Evolutionary conservation across 2,888 invertebrate species (phyloP), one percentile per base, ranked within the genome.

Genomic region (Cataglyphis albicans): DNA sequence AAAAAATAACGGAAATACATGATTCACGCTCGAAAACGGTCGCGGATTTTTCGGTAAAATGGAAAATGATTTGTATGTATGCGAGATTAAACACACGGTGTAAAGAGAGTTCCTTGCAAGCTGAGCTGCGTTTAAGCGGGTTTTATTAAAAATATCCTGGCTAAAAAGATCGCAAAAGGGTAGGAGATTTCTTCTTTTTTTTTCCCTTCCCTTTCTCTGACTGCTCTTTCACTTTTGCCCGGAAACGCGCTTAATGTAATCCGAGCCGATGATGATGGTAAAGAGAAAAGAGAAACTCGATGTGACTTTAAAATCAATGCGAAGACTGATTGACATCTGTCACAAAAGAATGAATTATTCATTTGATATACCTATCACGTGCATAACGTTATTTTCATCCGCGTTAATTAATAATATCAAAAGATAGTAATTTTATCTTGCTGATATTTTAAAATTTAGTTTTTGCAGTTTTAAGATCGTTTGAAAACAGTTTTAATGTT

Each of bases 51-150:
- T 80, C 70, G 25, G 78, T 48, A 78, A 78, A 70, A 44, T 35
- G 48, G 21, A 68, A 78, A 78, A 68, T 80, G 48, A 83, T 83
- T 78, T 83, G 57, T 65, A 78, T 72, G 78, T 55, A 64, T 41
- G 70, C 48, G 57, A 59, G 52, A 64, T 78, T 83, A 83, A 25
- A 25, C 25, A 83, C 70, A 55, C 29, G 64, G 44, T 63, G 68
- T 80, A 55, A 81, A 84, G 70, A 64, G 84, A 68, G 70, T 59
- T 70, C 61, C 41, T 81, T 61, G 55, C 68, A 82, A 82, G 74
- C 75, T 63, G 75, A 68, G 74, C 44, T 35, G 64, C 81, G 72
- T 83, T 81, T 83, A 81, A 81, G 63, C 21, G 38, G 35, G 61
- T 73, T 78, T 68, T 73, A 83, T 83, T 83, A 75, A 82, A 82